These are phyloP conservation scores for Cassiopea xamachana DNA, from an alignment of 30 jellyfish, hydroid and myxozoan species.

Conservation along the genomic window DNA sequence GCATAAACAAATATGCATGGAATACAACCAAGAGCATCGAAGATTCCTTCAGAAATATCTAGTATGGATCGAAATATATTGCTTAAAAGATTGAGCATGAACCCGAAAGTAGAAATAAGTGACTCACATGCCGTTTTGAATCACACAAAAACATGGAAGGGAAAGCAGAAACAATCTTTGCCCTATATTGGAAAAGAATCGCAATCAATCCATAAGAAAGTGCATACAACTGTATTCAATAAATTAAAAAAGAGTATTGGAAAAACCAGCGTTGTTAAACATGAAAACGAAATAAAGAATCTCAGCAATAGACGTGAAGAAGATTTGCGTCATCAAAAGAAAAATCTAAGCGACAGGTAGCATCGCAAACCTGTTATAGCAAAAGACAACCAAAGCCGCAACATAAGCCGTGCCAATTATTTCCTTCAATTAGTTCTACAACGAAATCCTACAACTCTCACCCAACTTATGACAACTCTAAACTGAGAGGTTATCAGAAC, in stretches of 20 bases:
- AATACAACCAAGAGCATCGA: not conserved
- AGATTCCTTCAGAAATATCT: not conserved
- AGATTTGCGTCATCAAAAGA: no score
- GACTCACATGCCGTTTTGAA: slow-evolving; percentile 6
- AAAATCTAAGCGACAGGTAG: no score
- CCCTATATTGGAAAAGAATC: not conserved
- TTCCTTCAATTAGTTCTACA: no score
- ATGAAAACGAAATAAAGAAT: no score
- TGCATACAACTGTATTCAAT: not conserved
- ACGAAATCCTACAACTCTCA: no score
- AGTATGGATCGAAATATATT: not conserved
- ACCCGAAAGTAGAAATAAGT: slow-evolving; percentile 13
- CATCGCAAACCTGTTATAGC: no score
- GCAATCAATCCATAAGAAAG: not conserved
- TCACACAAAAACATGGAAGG: not conserved
- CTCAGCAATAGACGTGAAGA: no score
- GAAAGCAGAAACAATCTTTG: not conserved
- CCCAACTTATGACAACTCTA: no score
- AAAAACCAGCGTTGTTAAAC: no score
- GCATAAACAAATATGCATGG: not conserved
- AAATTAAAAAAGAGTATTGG: not conserved
- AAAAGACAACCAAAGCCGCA: no score
- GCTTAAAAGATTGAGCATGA: not conserved
- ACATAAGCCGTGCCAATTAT: no score
- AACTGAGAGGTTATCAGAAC: no score